phyloP scores from a whole-genome alignment of 2,797 vertebrate genomes.

The Hoplostethus atlanticus region DNA sequence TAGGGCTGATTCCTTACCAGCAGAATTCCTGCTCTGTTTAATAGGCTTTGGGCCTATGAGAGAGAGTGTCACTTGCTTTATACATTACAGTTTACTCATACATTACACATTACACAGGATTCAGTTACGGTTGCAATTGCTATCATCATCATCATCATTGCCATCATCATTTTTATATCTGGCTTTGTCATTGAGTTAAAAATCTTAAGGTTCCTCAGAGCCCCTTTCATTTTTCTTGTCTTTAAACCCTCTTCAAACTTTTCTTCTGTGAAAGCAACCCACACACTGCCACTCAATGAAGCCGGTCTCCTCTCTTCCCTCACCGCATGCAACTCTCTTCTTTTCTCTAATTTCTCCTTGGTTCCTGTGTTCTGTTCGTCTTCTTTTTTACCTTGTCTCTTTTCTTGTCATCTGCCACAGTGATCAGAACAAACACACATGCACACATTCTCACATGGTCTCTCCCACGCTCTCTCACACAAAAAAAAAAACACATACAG shows the following conservation, averaged over 20 bases:
- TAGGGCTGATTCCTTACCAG: constrained; percentile 6
- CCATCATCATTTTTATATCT: neutral
- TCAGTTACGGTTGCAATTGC: neutral
- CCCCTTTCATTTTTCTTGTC: constrained; percentile 24
- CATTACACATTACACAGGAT: neutral
- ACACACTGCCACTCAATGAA: constrained; percentile 37
- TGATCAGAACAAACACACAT: constrained; percentile 26
- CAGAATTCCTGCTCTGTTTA: neutral
- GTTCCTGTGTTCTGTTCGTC: constrained; percentile 39
- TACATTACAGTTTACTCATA: neutral
- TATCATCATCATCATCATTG: neutral
- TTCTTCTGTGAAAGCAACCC: constrained; percentile 49
- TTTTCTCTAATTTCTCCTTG: constrained; percentile 53
- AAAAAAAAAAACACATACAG: neutral
- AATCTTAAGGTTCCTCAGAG: constrained; percentile 14
- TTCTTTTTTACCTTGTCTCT: constrained; percentile 30
- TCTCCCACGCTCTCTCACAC: neutral
- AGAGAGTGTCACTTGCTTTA: neutral
- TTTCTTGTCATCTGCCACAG: constrained; percentile 33
- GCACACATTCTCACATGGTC: constrained; percentile 10
- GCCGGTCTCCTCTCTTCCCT: constrained; percentile 22
- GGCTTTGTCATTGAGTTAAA: constrained; percentile 32
- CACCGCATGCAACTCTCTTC: constrained; percentile 11
- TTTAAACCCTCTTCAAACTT: constrained; percentile 52
- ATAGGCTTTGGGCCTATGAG: neutral